Conservation (phyloP, 2,797 vertebrate genomes). For the Clamator glandarius region DNA sequence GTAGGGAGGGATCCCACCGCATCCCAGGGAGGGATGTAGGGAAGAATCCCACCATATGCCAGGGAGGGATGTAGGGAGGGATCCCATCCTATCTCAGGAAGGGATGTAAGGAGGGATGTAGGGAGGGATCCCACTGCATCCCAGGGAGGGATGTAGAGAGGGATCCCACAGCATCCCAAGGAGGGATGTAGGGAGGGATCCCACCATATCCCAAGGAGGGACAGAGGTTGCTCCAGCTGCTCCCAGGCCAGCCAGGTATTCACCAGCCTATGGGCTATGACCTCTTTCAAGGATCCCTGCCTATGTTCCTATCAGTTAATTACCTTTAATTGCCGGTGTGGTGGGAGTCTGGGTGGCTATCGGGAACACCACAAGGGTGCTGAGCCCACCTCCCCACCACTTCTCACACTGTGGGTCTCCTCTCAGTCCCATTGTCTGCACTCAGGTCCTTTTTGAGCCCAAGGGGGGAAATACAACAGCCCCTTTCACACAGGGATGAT, state of each 20-base stretch:
- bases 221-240: background rate
- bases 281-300: background rate
- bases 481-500: fast-evolving
- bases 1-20: background rate
- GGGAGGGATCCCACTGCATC: background rate
- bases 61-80: too few relatives aligned
- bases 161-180: too few relatives aligned
- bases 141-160: too few relatives aligned
- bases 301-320: background rate
- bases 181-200: background rate
- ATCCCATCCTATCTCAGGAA: background rate
- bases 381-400: fast-evolving
- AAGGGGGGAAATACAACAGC: fast-evolving
- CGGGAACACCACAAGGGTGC: fast-evolving
- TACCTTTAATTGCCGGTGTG: background rate
- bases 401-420: background rate
- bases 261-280: background rate
- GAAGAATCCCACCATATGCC: background rate
- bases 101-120: background rate
- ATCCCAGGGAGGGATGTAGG: background rate
- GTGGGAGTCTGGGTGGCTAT: too few relatives aligned
- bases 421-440: background rate
- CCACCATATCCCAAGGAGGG: background rate
- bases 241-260: background rate
- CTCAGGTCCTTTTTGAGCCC: fast-evolving